Percentiles rank a stretch among this genome's conserved stretches.
Conservation (phyloP, 2,888 invertebrate species). For the Bimastos eiseni region DNA sequence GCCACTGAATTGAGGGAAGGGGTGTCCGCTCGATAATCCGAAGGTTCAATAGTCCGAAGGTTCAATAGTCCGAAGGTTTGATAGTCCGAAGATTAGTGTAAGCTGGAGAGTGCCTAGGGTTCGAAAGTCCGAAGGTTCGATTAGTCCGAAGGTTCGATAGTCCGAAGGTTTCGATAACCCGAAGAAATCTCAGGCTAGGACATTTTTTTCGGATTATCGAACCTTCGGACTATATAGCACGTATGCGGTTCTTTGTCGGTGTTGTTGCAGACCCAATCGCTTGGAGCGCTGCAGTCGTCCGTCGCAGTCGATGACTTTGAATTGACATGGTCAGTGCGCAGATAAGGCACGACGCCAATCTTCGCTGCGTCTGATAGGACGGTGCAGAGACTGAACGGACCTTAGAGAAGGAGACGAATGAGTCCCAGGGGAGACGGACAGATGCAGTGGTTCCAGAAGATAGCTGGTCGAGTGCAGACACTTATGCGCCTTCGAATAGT, state of each 20-base stretch:
- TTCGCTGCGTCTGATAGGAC: background rate
- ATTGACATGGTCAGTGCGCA: background rate
- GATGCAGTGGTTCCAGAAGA: background rate
- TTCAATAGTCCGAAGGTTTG: too few relatives aligned
- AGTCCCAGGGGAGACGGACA: background rate
- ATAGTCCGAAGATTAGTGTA: too few relatives aligned
- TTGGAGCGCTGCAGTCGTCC: background rate
- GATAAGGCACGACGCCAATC: background rate
- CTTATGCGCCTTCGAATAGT: background rate
- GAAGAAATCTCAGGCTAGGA: too few relatives aligned
- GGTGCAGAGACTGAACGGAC: background rate
- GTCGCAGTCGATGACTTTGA: background rate
- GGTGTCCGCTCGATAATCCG: too few relatives aligned
- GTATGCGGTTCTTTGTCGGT: background rate
- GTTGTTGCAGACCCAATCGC: background rate
- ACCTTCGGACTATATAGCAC: too few relatives aligned
- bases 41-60: too few relatives aligned
- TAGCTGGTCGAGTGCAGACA: background rate
- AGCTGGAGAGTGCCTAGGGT: too few relatives aligned
- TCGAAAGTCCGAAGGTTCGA: too few relatives aligned
- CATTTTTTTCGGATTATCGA: too few relatives aligned
- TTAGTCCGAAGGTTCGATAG: too few relatives aligned
- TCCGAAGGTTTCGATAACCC: too few relatives aligned
- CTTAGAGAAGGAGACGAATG: background rate
- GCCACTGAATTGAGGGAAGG: background rate